Evolutionary conservation across 1,140 invertebrate species (phyloP).

Genomic region (Drosophila pruinosa): DNA sequence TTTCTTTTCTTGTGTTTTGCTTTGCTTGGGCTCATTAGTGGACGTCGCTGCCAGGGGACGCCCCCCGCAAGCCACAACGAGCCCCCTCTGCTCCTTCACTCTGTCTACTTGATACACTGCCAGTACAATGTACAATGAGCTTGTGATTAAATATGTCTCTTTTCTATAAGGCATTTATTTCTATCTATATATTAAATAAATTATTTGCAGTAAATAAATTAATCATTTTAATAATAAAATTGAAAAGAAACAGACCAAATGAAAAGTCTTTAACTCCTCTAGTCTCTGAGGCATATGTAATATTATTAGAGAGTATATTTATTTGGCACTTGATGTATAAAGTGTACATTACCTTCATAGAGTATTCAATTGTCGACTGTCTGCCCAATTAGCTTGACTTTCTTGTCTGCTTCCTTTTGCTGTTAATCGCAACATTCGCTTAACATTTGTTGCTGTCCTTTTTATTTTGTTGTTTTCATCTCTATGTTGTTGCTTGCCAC

Average conservation of each 20-base stretch:
- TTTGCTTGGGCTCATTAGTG: conserved; percentile 32
- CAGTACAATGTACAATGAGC: not conserved
- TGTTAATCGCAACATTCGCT: conserved; percentile 21
- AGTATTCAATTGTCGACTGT: not conserved
- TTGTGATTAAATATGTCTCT: not conserved
- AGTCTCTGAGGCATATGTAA: no score
- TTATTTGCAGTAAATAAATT: no score
- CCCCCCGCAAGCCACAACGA: not conserved
- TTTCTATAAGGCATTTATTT: no score
- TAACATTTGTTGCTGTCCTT: conserved; percentile 29
- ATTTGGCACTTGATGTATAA: no score
- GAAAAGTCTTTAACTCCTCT: no score
- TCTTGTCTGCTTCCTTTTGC: not conserved
- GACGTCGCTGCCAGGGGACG: not conserved
- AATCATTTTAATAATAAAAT: no score
- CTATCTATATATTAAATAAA: no score
- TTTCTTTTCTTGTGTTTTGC: not conserved
- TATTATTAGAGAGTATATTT: no score
- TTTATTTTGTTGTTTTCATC: conserved; percentile 12
- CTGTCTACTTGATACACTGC: not conserved
- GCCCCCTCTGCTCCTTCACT: not conserved
- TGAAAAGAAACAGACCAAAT: no score
- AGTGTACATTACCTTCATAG: no score
- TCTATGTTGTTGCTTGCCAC: conserved; percentile 29
- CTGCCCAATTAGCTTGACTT: not conserved